Conservation (phyloP, 2,888 invertebrate species). For the Trimorus sp. region DNA sequence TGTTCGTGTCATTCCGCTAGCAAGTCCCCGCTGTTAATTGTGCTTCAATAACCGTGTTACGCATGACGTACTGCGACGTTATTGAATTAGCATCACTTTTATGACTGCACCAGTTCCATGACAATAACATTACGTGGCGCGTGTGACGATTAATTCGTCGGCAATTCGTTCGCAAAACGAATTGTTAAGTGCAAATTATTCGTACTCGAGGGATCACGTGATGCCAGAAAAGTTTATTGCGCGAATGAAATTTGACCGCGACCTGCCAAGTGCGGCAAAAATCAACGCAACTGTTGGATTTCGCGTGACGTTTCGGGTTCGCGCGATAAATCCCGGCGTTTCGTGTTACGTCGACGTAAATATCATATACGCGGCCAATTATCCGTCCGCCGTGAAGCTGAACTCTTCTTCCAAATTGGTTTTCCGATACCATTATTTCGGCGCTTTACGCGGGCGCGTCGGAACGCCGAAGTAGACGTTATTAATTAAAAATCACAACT, state of each 20-base stretch:
- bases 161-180: too few relatives aligned
- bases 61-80: neutral
- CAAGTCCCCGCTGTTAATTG: neutral
- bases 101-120: neutral
- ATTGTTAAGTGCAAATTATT: too few relatives aligned
- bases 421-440: constrained; percentile 34
- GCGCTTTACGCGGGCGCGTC: constrained; percentile 3
- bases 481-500: constrained; percentile 51
- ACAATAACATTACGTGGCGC: neutral
- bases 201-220: too few relatives aligned
- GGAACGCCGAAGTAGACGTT: constrained; percentile 22
- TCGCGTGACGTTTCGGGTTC: neutral
- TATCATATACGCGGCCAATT: constrained; percentile 16
- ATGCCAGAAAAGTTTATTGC: too few relatives aligned
- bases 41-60: constrained; percentile 1
- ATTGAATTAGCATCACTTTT: constrained; percentile 21
- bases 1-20: too few relatives aligned
- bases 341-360: constrained; percentile 13
- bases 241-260: too few relatives aligned
- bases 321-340: neutral
- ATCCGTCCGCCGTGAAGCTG: constrained; percentile 17
- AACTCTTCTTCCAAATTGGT: constrained; percentile 17
- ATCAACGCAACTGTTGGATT: neutral
- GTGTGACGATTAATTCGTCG: too few relatives aligned
- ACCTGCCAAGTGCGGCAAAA: too few relatives aligned